phyloP scores from a whole-genome alignment of 2,113 vertebrate genomes.

The Indicator maculatus region DNA sequence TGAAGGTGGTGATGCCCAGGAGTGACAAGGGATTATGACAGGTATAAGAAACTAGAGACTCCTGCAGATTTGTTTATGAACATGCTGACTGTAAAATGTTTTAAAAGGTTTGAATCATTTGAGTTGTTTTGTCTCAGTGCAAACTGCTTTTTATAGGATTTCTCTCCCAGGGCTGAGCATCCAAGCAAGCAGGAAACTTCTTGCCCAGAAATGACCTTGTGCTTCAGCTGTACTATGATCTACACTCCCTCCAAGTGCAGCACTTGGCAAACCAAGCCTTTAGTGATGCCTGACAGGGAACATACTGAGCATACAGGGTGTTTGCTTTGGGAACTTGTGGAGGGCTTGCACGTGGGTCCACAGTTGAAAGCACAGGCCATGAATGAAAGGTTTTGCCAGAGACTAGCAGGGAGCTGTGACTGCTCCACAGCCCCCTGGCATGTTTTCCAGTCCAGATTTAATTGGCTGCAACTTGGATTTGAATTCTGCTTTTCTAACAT shows the following conservation, averaged over 20 bases:
- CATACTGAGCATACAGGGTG: fast-evolving
- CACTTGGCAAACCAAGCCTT: not conserved
- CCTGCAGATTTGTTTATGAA: not conserved
- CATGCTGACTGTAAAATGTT: fast-evolving
- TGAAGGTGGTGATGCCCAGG: not conserved
- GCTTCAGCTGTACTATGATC: not conserved
- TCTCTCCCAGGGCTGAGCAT: not conserved
- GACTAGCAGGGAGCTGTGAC: fast-evolving
- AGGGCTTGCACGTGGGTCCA: fast-evolving
- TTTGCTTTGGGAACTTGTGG: not conserved
- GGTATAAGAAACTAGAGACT: not conserved
- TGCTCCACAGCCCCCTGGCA: not conserved
- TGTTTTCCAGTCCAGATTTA: not conserved
- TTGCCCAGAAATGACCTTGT: not conserved
- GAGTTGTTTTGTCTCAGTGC: not conserved
- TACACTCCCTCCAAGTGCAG: fast-evolving
- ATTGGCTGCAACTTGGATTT: not conserved
- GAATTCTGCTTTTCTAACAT: not conserved
- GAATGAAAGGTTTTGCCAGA: fast-evolving
- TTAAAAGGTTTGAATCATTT: not conserved
- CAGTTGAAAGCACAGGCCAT: not conserved
- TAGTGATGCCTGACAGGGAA: not conserved
- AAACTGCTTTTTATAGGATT: not conserved
- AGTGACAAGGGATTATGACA: fast-evolving
- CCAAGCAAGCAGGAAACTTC: fast-evolving